Base-by-base conservation (phyloP, 2,888 invertebrate species). In the Orthosia gothica region DNA sequence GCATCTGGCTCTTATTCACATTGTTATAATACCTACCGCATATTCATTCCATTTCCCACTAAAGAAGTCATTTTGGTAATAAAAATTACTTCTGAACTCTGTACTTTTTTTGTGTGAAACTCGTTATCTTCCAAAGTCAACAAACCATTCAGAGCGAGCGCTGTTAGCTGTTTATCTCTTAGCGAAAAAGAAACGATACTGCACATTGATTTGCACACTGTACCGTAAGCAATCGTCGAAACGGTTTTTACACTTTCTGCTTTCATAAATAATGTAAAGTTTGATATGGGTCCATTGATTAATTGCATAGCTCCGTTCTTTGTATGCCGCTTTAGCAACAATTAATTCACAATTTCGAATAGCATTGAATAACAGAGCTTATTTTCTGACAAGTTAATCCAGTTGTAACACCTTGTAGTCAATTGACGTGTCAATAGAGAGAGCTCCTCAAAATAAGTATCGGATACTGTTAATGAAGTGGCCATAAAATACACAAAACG, bases 401-500 rank as follows among this genome's bases (percentile, higher is more conserved):
- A 50, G 15, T 63, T 3, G 58, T 72, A 45, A 76, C 82, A 81
- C 76, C 73, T 74, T 62, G 47, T 49, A 45, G 40, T 75, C 73
- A 40, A 62, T 89, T 93, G 92, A 94, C 91, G 91, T 93, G 91
- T 95, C 92, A 95, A 95, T 95, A 92, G 86, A 87, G 84, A 88
- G 52, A 67, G 15, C 74, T 88, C 88, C 87, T 89, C 88, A 89
- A 89, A 92, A 90, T 90, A 90, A 90, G 91, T 91, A 90, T 76
- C 89, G 88, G 90, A 92, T 91, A 88, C 90, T 88, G 86, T 87
- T 95, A 95, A 95, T 95, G 93, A 95, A 95, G 93, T 93, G 93
- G 89, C 93, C 92, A 93, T 95, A 95, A 95, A 94, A 94, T 89
- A 92, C 88, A 95, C 93, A 94, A 95, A 94, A 94, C 93, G 92